These are phyloP conservation scores for Pseudocheirus occidentalis DNA, from an alignment of 2,797 vertebrate species.

Conservation along the genomic window DNA sequence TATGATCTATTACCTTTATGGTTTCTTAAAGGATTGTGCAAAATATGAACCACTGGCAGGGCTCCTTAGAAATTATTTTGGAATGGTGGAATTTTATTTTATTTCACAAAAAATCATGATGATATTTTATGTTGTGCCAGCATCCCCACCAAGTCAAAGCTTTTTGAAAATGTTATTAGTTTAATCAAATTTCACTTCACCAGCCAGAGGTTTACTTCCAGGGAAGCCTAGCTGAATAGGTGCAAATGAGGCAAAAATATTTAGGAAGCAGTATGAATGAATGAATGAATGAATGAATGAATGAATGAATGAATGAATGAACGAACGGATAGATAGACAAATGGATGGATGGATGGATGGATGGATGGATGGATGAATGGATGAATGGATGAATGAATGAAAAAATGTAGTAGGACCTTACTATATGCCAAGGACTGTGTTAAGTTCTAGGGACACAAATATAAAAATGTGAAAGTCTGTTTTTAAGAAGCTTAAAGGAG, in stretches of 20 bases:
- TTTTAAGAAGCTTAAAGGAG: not conserved
- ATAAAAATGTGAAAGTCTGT: not conserved
- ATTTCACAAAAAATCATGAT: not conserved
- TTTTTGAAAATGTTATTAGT: not conserved
- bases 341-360: too few species aligned
- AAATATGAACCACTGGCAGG: not conserved
- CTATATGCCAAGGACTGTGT: not conserved
- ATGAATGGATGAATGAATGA: not conserved
- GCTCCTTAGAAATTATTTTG: not conserved
- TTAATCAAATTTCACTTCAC: not conserved
- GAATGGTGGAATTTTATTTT: not conserved
- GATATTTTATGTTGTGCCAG: not conserved
- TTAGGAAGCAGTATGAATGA: not conserved
- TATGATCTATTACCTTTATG: not conserved
- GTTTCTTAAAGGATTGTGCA: not conserved
- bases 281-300: too few species aligned
- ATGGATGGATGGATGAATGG: not conserved
- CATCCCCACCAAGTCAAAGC: not conserved
- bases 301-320: too few species aligned
- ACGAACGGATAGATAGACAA: accelerated
- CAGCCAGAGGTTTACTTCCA: not conserved
- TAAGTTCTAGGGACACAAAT: not conserved
- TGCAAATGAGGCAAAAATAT: not conserved
- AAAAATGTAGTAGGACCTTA: not conserved
- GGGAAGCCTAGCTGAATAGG: not conserved